Evolutionary conservation across 2,888 invertebrate species (phyloP).

Genomic region (Clostera curtula): DNA sequence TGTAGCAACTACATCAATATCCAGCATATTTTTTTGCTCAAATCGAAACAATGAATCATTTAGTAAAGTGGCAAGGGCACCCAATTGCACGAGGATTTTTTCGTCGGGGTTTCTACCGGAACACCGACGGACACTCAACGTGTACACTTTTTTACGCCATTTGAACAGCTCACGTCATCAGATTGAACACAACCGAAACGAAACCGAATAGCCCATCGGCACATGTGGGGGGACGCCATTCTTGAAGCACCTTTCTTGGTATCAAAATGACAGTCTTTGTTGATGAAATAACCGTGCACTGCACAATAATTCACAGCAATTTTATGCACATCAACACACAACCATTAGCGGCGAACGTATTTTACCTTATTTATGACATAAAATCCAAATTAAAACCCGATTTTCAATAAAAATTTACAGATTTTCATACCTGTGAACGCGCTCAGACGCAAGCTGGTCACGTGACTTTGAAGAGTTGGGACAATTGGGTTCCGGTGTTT

Average conservation of each 20-base stretch:
- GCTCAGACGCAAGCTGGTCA: slow-evolving; percentile 82
- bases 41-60: slow-evolving; percentile 68
- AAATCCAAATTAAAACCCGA: slow-evolving; percentile 49
- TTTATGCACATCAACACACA: slow-evolving; percentile 51
- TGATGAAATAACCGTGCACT: slow-evolving; percentile 57
- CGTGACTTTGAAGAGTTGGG: slow-evolving; percentile 74
- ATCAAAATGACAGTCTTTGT: slow-evolving; percentile 77
- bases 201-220: slow-evolving; percentile 65
- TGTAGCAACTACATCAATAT: too few relatives aligned
- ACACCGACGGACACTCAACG: slow-evolving; percentile 30
- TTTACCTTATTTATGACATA: slow-evolving; percentile 59
- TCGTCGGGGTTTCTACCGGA: slow-evolving; percentile 33
- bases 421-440: slow-evolving; percentile 80
- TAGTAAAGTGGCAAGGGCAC: slow-evolving; percentile 51
- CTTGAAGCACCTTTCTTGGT: slow-evolving; percentile 79
- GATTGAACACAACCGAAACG: slow-evolving; percentile 49
- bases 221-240: slow-evolving; percentile 86
- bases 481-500: too few relatives aligned
- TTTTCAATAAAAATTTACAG: slow-evolving; percentile 64
- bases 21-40: slow-evolving; percentile 42
- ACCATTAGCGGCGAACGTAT: slow-evolving; percentile 30
- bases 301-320: slow-evolving; percentile 48
- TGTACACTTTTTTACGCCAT: slow-evolving; percentile 40
- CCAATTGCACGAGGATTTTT: slow-evolving; percentile 28
- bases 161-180: slow-evolving; percentile 56